These are phyloP conservation scores for Tenthredo distinguenda DNA, from an alignment of 2,888 invertebrate species.

Conservation along the genomic window DNA sequence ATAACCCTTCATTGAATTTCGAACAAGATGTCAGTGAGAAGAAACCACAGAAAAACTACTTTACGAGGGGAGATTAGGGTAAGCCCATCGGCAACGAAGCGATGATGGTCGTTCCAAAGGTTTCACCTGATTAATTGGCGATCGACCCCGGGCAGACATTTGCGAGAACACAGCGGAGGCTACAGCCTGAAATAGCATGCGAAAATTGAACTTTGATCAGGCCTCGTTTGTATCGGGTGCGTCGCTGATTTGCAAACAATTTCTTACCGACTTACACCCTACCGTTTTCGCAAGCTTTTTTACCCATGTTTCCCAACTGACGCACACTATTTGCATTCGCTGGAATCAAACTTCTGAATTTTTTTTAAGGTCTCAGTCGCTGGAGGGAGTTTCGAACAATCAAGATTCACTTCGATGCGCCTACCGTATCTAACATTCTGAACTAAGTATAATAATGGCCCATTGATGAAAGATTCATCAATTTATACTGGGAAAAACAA, in stretches of 20 bases:
- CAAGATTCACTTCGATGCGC: background rate
- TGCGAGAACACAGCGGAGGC: slow-evolving; percentile 22
- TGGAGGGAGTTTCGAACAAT: background rate
- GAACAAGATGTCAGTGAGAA: slow-evolving; percentile 65
- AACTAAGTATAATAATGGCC: background rate
- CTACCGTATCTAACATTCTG: background rate
- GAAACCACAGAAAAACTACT: slow-evolving; percentile 69
- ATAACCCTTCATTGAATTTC: slow-evolving; percentile 47
- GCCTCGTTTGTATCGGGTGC: slow-evolving; percentile 21
- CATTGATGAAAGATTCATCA: background rate
- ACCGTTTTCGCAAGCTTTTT: background rate
- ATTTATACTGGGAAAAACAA: background rate
- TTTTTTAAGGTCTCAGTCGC: background rate
- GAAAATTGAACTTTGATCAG: slow-evolving; percentile 43
- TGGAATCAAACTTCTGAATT: background rate
- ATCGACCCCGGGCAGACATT: slow-evolving; percentile 64
- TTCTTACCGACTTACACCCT: background rate
- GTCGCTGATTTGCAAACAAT: slow-evolving; percentile 40
- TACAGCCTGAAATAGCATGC: slow-evolving; percentile 5
- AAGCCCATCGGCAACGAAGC: slow-evolving; percentile 69
- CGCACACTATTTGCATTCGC: background rate
- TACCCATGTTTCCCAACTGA: slow-evolving; percentile 12
- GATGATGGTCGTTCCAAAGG: slow-evolving; percentile 74
- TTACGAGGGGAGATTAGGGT: slow-evolving; percentile 69
- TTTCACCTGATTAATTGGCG: slow-evolving; percentile 74